phyloP scores from a whole-genome alignment of 2,888 invertebrate species.

The Drosophila aldrichi region DNA sequence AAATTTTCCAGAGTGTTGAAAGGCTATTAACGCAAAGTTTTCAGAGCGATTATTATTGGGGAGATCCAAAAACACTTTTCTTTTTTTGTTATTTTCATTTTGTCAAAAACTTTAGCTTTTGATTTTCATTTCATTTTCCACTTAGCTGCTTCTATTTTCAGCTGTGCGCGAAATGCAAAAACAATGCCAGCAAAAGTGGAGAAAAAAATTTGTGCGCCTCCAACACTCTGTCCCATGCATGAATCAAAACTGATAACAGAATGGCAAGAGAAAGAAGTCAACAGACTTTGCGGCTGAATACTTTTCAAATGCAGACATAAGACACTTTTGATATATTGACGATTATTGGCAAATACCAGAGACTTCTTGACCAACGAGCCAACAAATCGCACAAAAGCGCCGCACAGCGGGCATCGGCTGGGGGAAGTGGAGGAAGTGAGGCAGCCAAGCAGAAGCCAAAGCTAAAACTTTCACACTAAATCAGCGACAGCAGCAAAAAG shows the following conservation, averaged over 20 bases:
- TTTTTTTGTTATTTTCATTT: no score
- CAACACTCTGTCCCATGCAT: neutral
- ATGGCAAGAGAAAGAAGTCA: neutral
- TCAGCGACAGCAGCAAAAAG: constrained; percentile 61
- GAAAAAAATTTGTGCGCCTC: constrained; percentile 21
- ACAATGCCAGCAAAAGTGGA: constrained; percentile 38
- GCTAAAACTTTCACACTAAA: constrained; percentile 76
- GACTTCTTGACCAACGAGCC: constrained; percentile 63
- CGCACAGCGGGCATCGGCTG: constrained; percentile 43
- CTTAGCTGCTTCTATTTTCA: constrained; percentile 34
- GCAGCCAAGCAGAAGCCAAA: constrained; percentile 25
- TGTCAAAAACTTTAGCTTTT: constrained; percentile 22
- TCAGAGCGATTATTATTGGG: constrained; percentile 14
- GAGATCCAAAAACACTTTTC: neutral
- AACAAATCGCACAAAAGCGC: constrained; percentile 57
- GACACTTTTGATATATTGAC: constrained; percentile 75
- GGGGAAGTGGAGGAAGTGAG: neutral
- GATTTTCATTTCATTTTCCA: constrained; percentile 46
- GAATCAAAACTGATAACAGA: constrained; percentile 14
- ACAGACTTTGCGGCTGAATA: constrained; percentile 27
- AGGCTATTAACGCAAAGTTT: constrained; percentile 31
- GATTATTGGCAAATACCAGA: constrained; percentile 70
- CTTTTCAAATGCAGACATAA: constrained; percentile 59
- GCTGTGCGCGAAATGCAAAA: constrained; percentile 50
- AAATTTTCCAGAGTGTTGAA: constrained; percentile 2